Base-by-base conservation (phyloP, 1,140 invertebrate genomes). In the Zaprionus ghesquierei region DNA sequence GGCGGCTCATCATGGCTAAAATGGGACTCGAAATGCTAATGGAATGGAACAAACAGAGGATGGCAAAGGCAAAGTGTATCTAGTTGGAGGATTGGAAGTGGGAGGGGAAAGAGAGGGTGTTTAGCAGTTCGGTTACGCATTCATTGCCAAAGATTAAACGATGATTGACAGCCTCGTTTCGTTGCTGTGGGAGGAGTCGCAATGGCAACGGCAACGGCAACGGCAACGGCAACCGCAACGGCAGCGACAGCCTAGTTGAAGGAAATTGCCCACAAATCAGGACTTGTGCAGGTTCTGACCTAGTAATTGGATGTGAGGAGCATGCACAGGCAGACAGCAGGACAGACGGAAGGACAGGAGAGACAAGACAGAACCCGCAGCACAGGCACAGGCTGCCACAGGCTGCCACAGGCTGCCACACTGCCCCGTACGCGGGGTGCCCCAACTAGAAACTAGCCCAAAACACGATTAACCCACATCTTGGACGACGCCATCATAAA, bases 401-500 rank as follows among this genome's bases (percentile, higher is more conserved):
- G 27, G 6, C 27, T 8, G 6, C 1, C 27, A 29, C 27, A 29
- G 27, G 6, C 27, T 25, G 25, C 13, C 33, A n/a, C 33, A 35
- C 10, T 1, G 31, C 31, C 1, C 10, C 10, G 33, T 5, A n/a
- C 13, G 60, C 38, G 59, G 49, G 60, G 33, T 41, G 31, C n/a
- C n/a, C n/a, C 60, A 53, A 62, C 41, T 76, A 69, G 64, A 84
- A 91, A 90, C 85, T 91, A 91, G 86, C 79, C 82, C 84, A 86
- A 81, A 89, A 87, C 90, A 91, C 89, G 90, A 91, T 91, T 91
- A 91, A 91, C 90, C 90, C 90, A 91, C 90, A 91, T 91, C 85
- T 91, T 90, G 90, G 86, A 90, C 89, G 86, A 91, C 89, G 90
- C 89, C 85, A 91, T 91, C 90, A 91, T 91, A 91, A 91, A 91